Conservation (phyloP, 2,888 invertebrate species). For the Cenopis cana region DNA sequence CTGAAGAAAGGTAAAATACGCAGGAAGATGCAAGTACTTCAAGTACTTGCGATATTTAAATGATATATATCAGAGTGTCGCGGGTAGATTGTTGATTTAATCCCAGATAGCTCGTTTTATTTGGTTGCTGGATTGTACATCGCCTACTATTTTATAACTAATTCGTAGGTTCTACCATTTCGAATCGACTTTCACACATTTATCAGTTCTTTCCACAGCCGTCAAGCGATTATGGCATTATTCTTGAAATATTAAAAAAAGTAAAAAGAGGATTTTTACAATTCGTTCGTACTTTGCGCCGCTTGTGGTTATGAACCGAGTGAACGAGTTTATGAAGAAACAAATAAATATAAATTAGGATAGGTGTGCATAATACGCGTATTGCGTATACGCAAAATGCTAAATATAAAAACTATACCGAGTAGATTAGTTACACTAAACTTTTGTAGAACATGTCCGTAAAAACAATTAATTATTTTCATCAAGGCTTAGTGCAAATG, state of each 20-base stretch:
- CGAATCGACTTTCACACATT: background rate
- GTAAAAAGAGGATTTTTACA: too few species aligned
- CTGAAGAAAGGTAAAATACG: background rate
- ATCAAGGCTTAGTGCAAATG: too few species aligned
- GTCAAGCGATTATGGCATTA: background rate
- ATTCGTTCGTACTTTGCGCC: too few species aligned
- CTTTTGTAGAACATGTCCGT: too few species aligned
- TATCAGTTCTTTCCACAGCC: background rate
- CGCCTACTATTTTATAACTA: background rate
- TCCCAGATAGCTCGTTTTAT: background rate
- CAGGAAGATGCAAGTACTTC: constrained; percentile 66
- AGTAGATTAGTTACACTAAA: too few species aligned
- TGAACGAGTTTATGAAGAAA: too few species aligned
- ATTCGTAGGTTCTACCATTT: background rate
- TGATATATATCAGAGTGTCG: background rate
- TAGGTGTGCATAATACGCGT: too few species aligned
- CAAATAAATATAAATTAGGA: too few species aligned
- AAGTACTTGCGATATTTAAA: background rate
- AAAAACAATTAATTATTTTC: too few species aligned
- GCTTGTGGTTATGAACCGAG: too few species aligned
- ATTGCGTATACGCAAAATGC: too few species aligned
- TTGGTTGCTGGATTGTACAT: background rate
- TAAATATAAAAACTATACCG: too few species aligned
- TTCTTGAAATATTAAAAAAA: background rate
- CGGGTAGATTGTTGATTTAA: background rate